Evolutionary conservation across 2,113 vertebrate species (phyloP).

Genomic region (Pseudopipra pipra): DNA sequence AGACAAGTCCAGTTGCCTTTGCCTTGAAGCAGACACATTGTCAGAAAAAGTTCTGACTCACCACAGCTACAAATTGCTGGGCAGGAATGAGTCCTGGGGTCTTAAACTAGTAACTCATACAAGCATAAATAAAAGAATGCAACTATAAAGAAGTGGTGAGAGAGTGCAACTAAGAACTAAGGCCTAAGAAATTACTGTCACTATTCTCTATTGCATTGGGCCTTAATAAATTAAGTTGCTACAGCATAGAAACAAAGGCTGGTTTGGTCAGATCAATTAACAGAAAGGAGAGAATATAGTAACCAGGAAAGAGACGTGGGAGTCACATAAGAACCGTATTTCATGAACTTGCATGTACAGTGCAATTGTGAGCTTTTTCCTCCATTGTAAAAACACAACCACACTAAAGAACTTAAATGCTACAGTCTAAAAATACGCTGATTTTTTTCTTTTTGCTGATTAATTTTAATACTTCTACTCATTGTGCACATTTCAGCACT

Average conservation of each 20-base stretch:
- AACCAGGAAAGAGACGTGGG: not conserved
- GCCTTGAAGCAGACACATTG: not conserved
- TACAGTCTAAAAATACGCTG: not conserved
- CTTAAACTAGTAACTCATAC: not conserved
- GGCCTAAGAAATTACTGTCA: not conserved
- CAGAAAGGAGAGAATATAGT: not conserved
- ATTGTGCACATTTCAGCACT: not conserved
- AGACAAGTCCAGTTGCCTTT: not conserved
- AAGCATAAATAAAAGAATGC: not conserved
- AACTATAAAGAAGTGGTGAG: not conserved
- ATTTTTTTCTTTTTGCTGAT: not conserved
- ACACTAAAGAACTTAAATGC: not conserved
- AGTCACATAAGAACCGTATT: not conserved
- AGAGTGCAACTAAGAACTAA: not conserved
- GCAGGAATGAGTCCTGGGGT: not conserved
- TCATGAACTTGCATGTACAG: not conserved
- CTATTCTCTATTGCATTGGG: not conserved
- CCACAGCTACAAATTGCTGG: not conserved
- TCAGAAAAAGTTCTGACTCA: accelerated
- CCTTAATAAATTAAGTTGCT: not conserved
- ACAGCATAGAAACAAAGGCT: not conserved
- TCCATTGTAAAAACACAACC: not conserved
- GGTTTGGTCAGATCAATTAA: not conserved
- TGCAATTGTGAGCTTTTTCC: not conserved
- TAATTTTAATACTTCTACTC: not conserved